A percentile compares a stretch with the other conserved stretches of the same genome.
phyloP scores from a whole-genome alignment of 2,797 vertebrate species.

The Diceros bicornis region DNA sequence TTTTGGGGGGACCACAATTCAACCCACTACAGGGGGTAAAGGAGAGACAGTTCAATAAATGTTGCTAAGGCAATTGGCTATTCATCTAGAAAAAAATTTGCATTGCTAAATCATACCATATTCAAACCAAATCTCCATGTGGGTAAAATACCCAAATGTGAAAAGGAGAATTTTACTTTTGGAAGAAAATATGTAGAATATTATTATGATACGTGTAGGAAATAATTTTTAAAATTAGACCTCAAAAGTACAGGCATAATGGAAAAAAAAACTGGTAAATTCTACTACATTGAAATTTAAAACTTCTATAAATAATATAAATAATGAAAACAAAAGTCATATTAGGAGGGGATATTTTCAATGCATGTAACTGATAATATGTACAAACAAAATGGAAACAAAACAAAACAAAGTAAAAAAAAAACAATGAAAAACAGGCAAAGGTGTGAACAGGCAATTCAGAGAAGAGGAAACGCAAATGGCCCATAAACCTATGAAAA shows the following conservation, averaged over 20 bases:
- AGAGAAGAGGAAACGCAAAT: background rate
- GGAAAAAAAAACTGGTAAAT: background rate
- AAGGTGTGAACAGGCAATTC: background rate
- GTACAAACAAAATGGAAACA: background rate
- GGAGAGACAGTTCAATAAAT: background rate
- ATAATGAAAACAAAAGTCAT: background rate
- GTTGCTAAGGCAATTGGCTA: background rate
- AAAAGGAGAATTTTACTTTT: background rate
- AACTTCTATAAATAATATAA: background rate
- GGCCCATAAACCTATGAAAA: background rate
- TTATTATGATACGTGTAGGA: background rate
- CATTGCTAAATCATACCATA: background rate
- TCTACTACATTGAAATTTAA: background rate
- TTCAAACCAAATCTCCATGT: background rate
- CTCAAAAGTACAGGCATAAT: background rate
- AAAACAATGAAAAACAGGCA: background rate
- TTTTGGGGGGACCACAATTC: background rate
- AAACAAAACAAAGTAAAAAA: background rate
- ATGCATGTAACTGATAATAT: background rate
- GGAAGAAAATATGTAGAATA: background rate
- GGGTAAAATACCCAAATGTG: background rate
- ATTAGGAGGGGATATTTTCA: slow-evolving; percentile 13
- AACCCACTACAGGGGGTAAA: background rate
- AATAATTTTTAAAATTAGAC: background rate
- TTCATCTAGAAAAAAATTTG: background rate